These are phyloP conservation scores for Ochotona princeps DNA, from an alignment of 2,113 vertebrate genomes.

Conservation along the genomic window DNA sequence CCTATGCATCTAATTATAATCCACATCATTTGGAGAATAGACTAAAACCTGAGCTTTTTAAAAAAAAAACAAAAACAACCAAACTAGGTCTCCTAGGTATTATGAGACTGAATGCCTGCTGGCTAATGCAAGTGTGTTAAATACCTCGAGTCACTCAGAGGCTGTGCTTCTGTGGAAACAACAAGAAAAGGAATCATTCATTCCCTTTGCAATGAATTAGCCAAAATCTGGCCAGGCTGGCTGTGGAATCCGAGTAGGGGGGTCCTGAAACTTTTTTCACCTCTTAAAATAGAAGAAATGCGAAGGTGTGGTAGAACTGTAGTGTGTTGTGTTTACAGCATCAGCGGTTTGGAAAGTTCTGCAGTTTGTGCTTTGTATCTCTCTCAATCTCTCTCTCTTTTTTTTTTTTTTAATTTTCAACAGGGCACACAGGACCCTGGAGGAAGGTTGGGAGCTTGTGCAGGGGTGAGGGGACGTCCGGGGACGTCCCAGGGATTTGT, in stretches of 20 bases:
- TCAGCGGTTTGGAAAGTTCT: not conserved
- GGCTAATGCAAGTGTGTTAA: constrained; percentile 33
- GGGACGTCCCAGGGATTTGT: not conserved
- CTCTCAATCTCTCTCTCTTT: not conserved
- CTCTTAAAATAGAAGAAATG: not conserved
- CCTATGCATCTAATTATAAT: constrained; percentile 54
- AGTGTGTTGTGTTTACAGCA: not conserved
- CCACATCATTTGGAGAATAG: constrained; percentile 54
- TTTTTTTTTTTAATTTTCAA: not conserved
- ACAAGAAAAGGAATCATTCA: not conserved
- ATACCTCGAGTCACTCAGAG: not conserved
- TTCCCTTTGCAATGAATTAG: not conserved
- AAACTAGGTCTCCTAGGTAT: not conserved
- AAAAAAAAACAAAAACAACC: too few species aligned
- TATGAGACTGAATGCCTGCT: constrained; percentile 7
- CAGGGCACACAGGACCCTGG: not conserved
- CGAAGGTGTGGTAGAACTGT: constrained; percentile 8
- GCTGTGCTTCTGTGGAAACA: not conserved
- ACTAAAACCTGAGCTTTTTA: constrained; percentile 48
- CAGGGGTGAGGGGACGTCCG: not conserved
- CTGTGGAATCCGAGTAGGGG: not conserved
- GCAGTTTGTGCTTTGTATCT: not conserved
- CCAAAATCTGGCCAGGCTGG: not conserved
- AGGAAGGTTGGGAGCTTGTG: not conserved
- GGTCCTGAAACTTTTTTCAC: not conserved